Evolutionary conservation across 2,113 vertebrate genomes (phyloP).

Genomic region (Regulus satrapa): DNA sequence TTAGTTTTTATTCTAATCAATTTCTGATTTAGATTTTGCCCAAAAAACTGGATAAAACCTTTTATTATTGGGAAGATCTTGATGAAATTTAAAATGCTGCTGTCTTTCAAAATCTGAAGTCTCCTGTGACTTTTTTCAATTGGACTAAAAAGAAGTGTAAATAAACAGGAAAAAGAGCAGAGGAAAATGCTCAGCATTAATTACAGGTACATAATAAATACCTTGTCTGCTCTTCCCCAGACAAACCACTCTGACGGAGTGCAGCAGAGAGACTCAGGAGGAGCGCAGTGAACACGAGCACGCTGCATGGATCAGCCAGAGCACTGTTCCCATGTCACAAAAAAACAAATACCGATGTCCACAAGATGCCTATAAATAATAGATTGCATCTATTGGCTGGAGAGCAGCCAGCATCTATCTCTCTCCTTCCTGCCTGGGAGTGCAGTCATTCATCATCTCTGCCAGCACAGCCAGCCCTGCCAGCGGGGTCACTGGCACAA

Average conservation of each 20-base stretch:
- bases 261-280: background rate
- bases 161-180: background rate
- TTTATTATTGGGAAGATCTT: background rate
- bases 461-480: background rate
- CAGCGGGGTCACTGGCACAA: fast-evolving
- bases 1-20: background rate
- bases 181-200: background rate
- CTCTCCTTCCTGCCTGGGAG: background rate
- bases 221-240: background rate
- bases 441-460: background rate
- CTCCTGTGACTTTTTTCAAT: background rate
- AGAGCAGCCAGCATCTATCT: background rate
- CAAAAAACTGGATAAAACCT: background rate
- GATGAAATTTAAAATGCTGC: background rate
- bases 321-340: background rate
- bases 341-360: background rate
- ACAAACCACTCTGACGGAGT: background rate
- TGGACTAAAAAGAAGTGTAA: background rate
- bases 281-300: background rate
- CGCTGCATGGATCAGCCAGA: background rate
- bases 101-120: background rate
- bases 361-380: background rate
- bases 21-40: background rate
- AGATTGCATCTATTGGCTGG: background rate
- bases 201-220: constrained; percentile 12